Evolutionary conservation across 1,140 invertebrate species (phyloP).

Genomic region (Rhagoletis pomonella): DNA sequence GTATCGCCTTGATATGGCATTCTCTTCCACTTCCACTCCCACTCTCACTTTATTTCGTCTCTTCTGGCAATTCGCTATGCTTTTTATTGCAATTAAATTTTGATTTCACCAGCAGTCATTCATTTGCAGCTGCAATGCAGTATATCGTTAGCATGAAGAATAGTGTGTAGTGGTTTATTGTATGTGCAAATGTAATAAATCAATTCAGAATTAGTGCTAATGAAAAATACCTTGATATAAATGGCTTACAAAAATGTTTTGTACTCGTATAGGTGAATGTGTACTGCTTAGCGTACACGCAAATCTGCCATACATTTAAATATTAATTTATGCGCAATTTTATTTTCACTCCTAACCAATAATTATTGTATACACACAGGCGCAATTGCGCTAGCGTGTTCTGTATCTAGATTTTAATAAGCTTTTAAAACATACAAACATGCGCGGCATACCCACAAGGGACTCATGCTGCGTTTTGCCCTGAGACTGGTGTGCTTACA

Average conservation of each 20-base stretch:
- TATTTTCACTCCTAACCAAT: constrained; percentile 18
- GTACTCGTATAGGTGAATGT: neutral
- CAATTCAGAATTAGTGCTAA: constrained; percentile 7
- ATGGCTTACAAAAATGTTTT: neutral
- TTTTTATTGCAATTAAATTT: neutral
- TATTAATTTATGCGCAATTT: constrained; percentile 38
- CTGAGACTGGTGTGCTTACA: too few species aligned
- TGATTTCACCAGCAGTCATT: neutral
- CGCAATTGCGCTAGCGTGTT: neutral
- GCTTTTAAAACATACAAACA: neutral
- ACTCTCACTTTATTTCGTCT: neutral
- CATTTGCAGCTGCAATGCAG: neutral
- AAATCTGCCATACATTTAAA: constrained; percentile 31
- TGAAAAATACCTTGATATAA: neutral
- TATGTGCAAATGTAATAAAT: neutral
- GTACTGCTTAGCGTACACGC: neutral
- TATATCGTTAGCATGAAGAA: neutral
- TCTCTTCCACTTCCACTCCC: neutral
- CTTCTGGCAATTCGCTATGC: neutral
- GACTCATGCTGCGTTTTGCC: too few species aligned
- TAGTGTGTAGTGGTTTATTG: neutral
- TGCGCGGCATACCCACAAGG: too few species aligned
- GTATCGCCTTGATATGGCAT: neutral
- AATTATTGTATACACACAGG: constrained; percentile 23
- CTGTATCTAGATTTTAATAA: neutral